Percentiles rank a stretch among this genome's conserved stretches.
These are phyloP conservation scores for Dipodomys ordii DNA, from an alignment of 2,113 vertebrate genomes.

Conservation along the genomic window DNA sequence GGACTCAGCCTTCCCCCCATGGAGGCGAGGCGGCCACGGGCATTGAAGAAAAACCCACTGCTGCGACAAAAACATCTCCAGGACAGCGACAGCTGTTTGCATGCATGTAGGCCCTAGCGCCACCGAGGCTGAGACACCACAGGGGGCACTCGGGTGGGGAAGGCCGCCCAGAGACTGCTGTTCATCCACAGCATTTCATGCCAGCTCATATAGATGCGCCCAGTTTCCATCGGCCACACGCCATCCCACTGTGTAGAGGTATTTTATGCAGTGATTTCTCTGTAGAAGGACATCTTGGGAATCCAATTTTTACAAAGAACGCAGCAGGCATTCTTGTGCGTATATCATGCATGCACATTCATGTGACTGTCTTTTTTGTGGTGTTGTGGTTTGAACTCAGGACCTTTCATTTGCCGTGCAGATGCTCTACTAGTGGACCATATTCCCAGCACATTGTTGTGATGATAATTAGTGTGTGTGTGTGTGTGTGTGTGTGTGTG, in stretches of 20 bases:
- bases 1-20: rapidly evolving
- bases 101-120: too few relatives aligned
- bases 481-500: too few relatives aligned
- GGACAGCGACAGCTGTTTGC: background rate
- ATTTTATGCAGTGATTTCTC: background rate
- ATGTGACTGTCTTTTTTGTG: background rate
- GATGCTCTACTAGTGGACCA: too few relatives aligned
- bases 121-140: rapidly evolving
- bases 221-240: background rate
- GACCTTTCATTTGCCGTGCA: too few relatives aligned
- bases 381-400: too few relatives aligned
- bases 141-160: background rate
- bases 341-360: rapidly evolving
- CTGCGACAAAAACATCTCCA: background rate
- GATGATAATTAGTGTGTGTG: too few relatives aligned
- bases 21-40: rapidly evolving
- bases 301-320: background rate
- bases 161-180: too few relatives aligned
- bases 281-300: too few relatives aligned
- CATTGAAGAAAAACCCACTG: background rate
- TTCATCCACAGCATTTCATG: too few relatives aligned
- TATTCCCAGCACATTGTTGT: too few relatives aligned
- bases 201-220: rapidly evolving
- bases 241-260: background rate
- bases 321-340: background rate